A percentile compares a stretch with the other conserved stretches of the same genome.
These are phyloP conservation scores for Copidosoma aretas DNA, from an alignment of 2,888 invertebrate species.

Conservation along the genomic window DNA sequence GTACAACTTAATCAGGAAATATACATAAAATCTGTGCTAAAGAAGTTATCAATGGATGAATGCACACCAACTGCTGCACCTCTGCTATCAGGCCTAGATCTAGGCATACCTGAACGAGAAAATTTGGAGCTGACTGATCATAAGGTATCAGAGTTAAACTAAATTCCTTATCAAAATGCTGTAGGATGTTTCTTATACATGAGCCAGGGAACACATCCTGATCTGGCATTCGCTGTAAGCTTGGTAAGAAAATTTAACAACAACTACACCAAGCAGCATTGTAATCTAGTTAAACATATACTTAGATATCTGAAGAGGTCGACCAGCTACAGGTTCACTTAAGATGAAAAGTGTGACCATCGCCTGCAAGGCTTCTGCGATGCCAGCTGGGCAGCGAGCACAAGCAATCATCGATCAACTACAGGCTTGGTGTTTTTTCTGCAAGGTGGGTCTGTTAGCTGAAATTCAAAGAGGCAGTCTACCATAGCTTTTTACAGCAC, in stretches of 20 bases:
- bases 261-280: constrained; percentile 33
- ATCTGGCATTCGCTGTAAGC: constrained; percentile 28
- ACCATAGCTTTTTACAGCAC: constrained; percentile 38
- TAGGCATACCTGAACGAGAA: background rate
- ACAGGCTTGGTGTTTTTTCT: constrained; percentile 39
- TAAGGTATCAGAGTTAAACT: background rate
- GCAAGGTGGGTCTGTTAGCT: constrained; percentile 38
- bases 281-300: constrained; percentile 36
- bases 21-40: background rate
- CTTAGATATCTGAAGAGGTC: constrained; percentile 37
- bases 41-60: constrained; percentile 13
- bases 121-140: constrained; percentile 9
- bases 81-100: constrained; percentile 3
- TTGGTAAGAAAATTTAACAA: constrained; percentile 21
- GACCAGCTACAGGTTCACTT: constrained; percentile 12
- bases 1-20: no score
- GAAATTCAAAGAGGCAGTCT: constrained; percentile 42
- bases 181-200: constrained; percentile 44
- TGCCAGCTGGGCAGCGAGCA: constrained; percentile 42
- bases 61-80: constrained; percentile 30
- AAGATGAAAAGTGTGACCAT: background rate
- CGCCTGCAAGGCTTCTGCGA: constrained; percentile 42
- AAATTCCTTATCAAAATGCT: constrained; percentile 43
- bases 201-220: constrained; percentile 30
- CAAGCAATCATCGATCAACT: constrained; percentile 36